Percentiles rank a stretch among this genome's conserved stretches.
Conservation (phyloP, 2,113 vertebrate species). For the Laterallus jamaicensis region DNA sequence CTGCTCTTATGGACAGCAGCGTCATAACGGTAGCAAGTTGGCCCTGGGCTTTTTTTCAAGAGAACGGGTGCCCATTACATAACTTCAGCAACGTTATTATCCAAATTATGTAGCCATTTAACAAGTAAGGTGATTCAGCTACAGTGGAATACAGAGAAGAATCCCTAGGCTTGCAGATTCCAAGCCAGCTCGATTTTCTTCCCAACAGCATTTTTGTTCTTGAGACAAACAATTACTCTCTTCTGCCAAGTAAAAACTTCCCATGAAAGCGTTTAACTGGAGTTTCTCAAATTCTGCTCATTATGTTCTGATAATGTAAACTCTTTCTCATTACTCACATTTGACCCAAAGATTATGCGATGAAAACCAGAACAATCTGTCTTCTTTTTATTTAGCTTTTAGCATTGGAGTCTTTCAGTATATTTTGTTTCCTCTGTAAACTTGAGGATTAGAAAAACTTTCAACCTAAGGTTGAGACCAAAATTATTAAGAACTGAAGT, state of each 20-base stretch:
- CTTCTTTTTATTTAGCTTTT: background rate
- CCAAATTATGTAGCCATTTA: background rate
- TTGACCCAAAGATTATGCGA: background rate
- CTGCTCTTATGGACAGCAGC: background rate
- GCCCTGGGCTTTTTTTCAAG: background rate
- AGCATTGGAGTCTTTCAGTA: background rate
- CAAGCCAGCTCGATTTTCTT: slow-evolving; percentile 31
- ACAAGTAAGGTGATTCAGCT: background rate
- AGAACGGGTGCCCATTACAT: background rate
- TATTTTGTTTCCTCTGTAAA: background rate
- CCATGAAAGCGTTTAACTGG: background rate
- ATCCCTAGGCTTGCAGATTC: slow-evolving; percentile 25
- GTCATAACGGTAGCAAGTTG: background rate
- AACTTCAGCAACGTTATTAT: background rate
- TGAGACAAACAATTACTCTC: slow-evolving; percentile 5
- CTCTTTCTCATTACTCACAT: background rate
- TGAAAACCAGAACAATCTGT: background rate
- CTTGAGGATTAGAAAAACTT: background rate
- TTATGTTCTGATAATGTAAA: background rate
- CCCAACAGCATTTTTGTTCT: slow-evolving; percentile 20
- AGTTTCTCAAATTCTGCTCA: background rate
- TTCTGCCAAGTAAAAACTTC: slow-evolving; percentile 10
- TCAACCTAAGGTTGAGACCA: background rate
- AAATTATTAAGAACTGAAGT: background rate
- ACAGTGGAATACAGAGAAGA: slow-evolving; percentile 25